phyloP scores from a whole-genome alignment of 2,113 vertebrate genomes.

The Ornithorhynchus anatinus region DNA sequence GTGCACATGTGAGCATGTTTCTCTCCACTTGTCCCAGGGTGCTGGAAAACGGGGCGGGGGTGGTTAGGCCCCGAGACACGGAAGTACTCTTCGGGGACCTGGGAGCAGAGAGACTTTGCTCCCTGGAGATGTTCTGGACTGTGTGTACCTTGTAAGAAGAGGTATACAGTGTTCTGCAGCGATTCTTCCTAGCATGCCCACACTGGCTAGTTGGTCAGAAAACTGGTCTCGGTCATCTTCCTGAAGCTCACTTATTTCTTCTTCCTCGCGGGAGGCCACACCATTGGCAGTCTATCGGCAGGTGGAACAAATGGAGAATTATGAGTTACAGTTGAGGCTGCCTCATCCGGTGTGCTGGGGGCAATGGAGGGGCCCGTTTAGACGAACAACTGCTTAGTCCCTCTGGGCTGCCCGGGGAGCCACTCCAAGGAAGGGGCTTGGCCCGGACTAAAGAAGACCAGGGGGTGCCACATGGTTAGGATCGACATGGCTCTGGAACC shows the following conservation, averaged over 20 bases:
- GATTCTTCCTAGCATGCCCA: conserved; percentile 95
- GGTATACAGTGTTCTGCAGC: conserved; percentile 97
- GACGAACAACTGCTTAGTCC: too few relatives aligned
- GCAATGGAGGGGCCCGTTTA: too few relatives aligned
- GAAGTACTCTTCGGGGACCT: conserved; percentile 21
- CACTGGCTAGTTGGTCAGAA: conserved; percentile 94
- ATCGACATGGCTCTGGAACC: too few relatives aligned
- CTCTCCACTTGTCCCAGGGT: conserved; percentile 30
- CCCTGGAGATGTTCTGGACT: conserved; percentile 19
- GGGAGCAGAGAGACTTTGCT: conserved; percentile 18
- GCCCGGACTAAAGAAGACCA: too few relatives aligned
- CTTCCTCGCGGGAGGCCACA: conserved; percentile 92
- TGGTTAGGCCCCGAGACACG: conserved; percentile 30
- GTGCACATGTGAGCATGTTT: conserved; percentile 19
- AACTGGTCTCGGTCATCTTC: conserved; percentile 97
- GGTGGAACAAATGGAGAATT: conserved; percentile 40
- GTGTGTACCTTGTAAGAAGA: conserved; percentile 87
- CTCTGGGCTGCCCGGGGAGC: too few relatives aligned
- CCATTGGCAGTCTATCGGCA: conserved; percentile 89
- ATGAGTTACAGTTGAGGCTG: not conserved
- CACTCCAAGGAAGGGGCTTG: too few relatives aligned
- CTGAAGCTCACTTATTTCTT: conserved; percentile 97
- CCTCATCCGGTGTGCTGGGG: too few relatives aligned
- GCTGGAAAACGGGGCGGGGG: conserved; percentile 11
- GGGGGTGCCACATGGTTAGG: too few relatives aligned